Evolutionary conservation across 2,797 vertebrate species (phyloP).

Genomic region (Eulemur mongoz): DNA sequence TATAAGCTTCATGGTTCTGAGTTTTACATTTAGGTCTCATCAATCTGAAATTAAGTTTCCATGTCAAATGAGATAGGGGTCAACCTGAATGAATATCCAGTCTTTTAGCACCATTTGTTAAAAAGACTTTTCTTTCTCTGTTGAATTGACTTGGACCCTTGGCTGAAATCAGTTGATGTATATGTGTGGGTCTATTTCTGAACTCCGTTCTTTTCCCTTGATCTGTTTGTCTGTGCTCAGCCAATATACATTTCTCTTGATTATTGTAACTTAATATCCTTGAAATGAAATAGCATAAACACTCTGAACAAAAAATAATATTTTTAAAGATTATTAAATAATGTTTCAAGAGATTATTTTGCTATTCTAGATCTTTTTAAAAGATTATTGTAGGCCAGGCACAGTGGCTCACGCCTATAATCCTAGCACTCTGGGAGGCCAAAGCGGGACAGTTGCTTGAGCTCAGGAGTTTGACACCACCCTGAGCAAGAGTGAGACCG

Average conservation of each 20-base stretch:
- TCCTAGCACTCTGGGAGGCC: no score
- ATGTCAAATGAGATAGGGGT: not conserved
- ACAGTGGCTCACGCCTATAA: no score
- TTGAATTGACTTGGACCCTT: not conserved
- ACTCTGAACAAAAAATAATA: constrained; percentile 18
- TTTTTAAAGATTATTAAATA: constrained; percentile 23
- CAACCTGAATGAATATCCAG: not conserved
- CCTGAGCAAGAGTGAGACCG: not conserved
- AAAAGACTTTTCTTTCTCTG: not conserved
- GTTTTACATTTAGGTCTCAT: not conserved
- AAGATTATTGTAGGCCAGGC: not conserved
- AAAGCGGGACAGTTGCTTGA: no score
- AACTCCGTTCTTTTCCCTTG: not conserved
- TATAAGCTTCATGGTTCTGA: not conserved
- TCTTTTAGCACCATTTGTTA: not conserved
- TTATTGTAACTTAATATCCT: not conserved
- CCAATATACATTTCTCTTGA: not conserved
- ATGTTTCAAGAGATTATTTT: not conserved
- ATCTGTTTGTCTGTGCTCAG: not conserved
- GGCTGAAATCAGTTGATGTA: not conserved
- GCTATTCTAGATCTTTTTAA: not conserved
- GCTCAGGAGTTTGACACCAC: not conserved
- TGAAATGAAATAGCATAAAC: not conserved
- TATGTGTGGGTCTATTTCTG: not conserved
- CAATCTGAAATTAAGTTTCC: not conserved